Evolutionary conservation across 2,113 vertebrate species (phyloP).

Genomic region (Choloepus hoffmanni): DNA sequence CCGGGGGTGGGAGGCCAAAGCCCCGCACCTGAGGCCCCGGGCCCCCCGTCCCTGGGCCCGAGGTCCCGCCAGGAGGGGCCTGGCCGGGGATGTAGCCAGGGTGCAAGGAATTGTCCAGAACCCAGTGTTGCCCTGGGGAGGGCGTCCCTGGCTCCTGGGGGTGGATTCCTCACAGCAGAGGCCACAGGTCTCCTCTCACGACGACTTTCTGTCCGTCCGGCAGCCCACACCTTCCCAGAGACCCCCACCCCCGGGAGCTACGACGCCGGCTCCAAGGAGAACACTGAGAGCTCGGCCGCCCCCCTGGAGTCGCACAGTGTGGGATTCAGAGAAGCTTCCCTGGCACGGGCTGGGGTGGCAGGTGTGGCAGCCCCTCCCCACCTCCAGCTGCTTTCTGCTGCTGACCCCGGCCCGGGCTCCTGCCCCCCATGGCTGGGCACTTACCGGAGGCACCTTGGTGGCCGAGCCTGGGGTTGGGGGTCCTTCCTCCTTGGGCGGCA

Average conservation of each 20-base stretch:
- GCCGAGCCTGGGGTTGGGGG: constrained; percentile 92
- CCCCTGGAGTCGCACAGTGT: too few relatives aligned
- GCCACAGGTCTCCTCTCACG: too few relatives aligned
- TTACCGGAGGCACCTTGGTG: constrained; percentile 88
- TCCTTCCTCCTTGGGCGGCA: constrained; percentile 90
- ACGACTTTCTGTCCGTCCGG: neutral
- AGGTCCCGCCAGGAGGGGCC: neutral
- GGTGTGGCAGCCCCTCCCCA: neutral
- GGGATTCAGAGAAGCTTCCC: neutral
- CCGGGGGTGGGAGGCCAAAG: rapidly evolving
- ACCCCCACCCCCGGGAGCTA: too few relatives aligned
- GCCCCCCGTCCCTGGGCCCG: too few relatives aligned
- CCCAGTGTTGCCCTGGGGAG: neutral
- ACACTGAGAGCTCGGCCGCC: too few relatives aligned
- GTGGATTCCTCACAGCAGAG: neutral
- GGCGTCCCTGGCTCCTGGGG: too few relatives aligned
- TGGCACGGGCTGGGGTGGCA: rapidly evolving
- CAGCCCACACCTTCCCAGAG: neutral
- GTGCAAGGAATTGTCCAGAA: neutral
- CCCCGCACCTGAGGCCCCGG: rapidly evolving
- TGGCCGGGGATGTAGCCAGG: neutral
- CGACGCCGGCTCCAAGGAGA: too few relatives aligned
- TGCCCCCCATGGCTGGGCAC: neutral
- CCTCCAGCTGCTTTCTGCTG: neutral
- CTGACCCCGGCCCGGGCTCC: neutral